Percentiles rank a stretch among this genome's conserved stretches.
Conservation (phyloP, 2,888 invertebrate genomes). For the Idaea aversata region DNA sequence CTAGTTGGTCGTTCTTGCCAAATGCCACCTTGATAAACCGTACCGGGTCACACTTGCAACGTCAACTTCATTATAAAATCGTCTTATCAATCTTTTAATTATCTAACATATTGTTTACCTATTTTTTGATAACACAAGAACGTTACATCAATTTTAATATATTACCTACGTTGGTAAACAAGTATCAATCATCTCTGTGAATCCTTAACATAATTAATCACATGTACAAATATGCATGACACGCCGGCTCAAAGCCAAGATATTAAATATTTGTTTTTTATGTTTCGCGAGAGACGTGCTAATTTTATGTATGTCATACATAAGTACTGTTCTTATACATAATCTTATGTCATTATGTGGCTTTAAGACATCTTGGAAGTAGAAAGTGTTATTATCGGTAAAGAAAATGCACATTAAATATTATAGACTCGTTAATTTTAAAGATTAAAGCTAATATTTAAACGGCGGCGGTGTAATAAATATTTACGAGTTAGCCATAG, state of each 20-base stretch:
- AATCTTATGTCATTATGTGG: conserved; percentile 19
- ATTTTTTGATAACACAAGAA: conserved; percentile 47
- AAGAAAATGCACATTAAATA: neutral
- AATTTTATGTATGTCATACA: conserved; percentile 22
- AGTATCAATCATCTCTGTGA: conserved; percentile 16
- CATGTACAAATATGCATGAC: conserved; percentile 7
- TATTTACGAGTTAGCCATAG: conserved; percentile 17
- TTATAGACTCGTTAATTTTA: conserved; percentile 7
- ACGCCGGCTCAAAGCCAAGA: conserved; percentile 15
- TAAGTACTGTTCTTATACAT: conserved; percentile 6
- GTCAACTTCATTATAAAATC: conserved; percentile 56
- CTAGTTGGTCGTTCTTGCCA: conserved; percentile 14
- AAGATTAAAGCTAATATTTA: conserved; percentile 11
- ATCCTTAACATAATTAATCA: conserved; percentile 14
- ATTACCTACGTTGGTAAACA: conserved; percentile 22
- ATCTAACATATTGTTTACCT: conserved; percentile 57
- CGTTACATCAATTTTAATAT: conserved; percentile 30
- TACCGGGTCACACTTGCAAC: conserved; percentile 37
- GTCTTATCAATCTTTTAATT: conserved; percentile 50
- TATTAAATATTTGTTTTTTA: conserved; percentile 15
- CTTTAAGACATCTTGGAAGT: neutral
- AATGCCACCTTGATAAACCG: neutral
- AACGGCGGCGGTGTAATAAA: conserved; percentile 9
- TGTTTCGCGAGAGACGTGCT: conserved; percentile 20
- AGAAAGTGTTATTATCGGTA: neutral